Evolutionary conservation across 2,113 vertebrate genomes (phyloP), one percentile per base, ranked within the genome.

Genomic region (Labrus mixtus): DNA sequence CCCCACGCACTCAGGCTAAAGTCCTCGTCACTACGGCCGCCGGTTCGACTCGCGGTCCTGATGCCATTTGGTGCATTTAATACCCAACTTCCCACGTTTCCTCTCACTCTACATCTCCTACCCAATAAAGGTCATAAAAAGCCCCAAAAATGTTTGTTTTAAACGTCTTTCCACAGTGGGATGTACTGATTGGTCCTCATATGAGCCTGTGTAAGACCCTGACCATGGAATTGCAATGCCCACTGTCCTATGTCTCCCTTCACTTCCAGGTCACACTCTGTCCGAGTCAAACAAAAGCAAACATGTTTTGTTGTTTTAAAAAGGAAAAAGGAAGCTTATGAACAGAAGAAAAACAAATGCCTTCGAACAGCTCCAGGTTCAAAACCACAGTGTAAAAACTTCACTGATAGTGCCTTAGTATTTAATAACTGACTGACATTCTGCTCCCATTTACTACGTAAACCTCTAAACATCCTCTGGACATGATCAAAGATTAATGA

Each of bases 301-400:
- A n/a, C n/a, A n/a, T n/a, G n/a, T n/a, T n/a, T n/a, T n/a, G n/a
- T n/a, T n/a, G n/a, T n/a, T n/a, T n/a, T n/a, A n/a, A n/a, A n/a
- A n/a, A n/a, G n/a, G n/a, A n/a, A n/a, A n/a, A n/a, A n/a, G n/a
- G 8, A 15, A 39, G 57, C 29, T 33, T 41, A 50, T 8, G 29
- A 22, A 6, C 13, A 36, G 17, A 6, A 16, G 48, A 37, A 51
- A 65, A 23, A 65, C 25, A 33, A 33, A 33, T 6, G 33, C 20
- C 41, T 7, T 10, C 61, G 15, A n/a, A n/a, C 22, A 15, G 20
- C 33, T 63, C 8, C 10, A 29, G 25, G 20, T 60, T 10, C 58
- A 62, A 33, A 36, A 77, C 54, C 41, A 25, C 13, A 33, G 41
- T 10, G 25, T 46, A 17, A 78, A 50, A 41, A 57, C n/a, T 33